Evolutionary conservation across 2,888 invertebrate genomes (phyloP).

Genomic region (Holacanthella duospinosa): DNA sequence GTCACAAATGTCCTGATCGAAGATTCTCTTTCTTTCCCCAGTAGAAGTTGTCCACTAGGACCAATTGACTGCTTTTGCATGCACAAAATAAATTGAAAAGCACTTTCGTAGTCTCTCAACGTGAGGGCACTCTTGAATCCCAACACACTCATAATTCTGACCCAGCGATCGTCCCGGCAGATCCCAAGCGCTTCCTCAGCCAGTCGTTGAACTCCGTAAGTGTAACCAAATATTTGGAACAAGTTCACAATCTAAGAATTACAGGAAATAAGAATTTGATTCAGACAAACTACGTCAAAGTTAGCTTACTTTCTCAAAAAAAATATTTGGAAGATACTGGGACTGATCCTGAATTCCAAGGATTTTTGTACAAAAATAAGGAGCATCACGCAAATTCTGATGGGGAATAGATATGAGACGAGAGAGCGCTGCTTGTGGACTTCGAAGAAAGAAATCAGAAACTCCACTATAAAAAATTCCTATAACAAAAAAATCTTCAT

Average conservation of each 20-base stretch:
- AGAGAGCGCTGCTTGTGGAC: conserved; percentile 21
- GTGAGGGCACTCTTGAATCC: conserved; percentile 34
- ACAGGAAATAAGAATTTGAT: neutral
- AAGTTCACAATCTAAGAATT: conserved; percentile 23
- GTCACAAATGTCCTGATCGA: conserved; percentile 31
- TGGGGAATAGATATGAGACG: conserved; percentile 25
- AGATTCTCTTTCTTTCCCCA: conserved; percentile 30
- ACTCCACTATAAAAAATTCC: conserved; percentile 30
- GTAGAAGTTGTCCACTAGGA: conserved; percentile 7
- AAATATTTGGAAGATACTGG: conserved; percentile 5
- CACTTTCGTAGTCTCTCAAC: conserved; percentile 27
- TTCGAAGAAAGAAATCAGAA: conserved; percentile 25
- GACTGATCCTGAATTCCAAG: conserved; percentile 12
- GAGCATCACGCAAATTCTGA: conserved; percentile 23
- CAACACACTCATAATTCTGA: conserved; percentile 31
- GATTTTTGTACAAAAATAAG: conserved; percentile 28
- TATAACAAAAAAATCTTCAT: conserved; percentile 7
- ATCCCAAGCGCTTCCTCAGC: conserved; percentile 25
- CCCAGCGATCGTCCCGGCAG: conserved; percentile 19
- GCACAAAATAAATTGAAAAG: conserved; percentile 27
- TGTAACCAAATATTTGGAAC: conserved; percentile 31
- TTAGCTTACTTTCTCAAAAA: conserved; percentile 16
- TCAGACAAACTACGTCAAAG: neutral
- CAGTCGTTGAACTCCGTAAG: conserved; percentile 23
- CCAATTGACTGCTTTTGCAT: conserved; percentile 8